Percentiles rank a stretch among this genome's conserved stretches.
Evolutionary conservation across 2,113 vertebrate genomes (phyloP).

Genomic region (Corapipo altera): DNA sequence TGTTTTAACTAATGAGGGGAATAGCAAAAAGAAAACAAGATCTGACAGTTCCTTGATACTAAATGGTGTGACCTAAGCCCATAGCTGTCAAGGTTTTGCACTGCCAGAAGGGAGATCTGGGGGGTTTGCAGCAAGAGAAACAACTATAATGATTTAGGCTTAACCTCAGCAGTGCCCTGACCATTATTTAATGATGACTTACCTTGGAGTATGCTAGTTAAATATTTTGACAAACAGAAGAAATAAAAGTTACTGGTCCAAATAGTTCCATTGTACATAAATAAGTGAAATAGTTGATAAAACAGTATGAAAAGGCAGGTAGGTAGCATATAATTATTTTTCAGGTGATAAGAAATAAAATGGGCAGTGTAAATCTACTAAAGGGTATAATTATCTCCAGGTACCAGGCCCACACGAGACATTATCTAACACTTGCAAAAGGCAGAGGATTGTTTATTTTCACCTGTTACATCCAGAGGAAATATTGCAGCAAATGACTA

Average conservation of each 20-base stretch:
- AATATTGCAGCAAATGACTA: neutral
- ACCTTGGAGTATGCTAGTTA: conserved; percentile 24
- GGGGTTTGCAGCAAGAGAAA: conserved; percentile 22
- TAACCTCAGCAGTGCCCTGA: conserved; percentile 40
- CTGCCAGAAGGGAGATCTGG: conserved; percentile 54
- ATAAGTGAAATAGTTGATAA: conserved; percentile 50
- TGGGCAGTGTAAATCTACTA: neutral
- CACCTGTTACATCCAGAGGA: neutral
- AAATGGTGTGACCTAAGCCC: conserved; percentile 57
- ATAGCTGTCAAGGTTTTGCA: conserved; percentile 36
- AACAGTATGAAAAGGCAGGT: conserved; percentile 8
- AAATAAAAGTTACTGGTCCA: conserved; percentile 31
- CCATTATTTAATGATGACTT: conserved; percentile 22
- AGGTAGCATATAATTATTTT: conserved; percentile 24
- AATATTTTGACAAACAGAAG: conserved; percentile 56
- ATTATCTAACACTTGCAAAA: neutral
- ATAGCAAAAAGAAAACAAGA: conserved; percentile 35
- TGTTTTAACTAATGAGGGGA: conserved; percentile 68
- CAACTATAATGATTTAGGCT: conserved; percentile 53
- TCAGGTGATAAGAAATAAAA: conserved; percentile 10
- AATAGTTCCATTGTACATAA: neutral
- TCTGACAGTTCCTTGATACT: conserved; percentile 62
- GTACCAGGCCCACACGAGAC: neutral
- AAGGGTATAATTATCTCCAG: conserved; percentile 29
- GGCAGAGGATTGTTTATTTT: neutral